Base-by-base conservation (phyloP, 1,140 invertebrate genomes). In the Calephelis virginiensis region DNA sequence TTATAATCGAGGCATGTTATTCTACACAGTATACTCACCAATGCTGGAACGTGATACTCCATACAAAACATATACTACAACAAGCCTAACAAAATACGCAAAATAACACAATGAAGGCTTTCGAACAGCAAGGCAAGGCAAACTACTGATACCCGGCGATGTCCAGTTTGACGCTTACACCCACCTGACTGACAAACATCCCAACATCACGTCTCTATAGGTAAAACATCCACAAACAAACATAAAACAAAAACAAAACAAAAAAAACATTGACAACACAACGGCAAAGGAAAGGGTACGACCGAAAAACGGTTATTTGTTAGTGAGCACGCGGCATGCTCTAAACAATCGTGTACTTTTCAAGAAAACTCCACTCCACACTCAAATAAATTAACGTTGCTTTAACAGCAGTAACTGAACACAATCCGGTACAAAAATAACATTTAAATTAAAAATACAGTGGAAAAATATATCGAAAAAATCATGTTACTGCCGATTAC, bases 341-440 rank as follows among this genome's bases (percentile, higher is more conserved):
- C 76, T 81, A 78, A 68, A 76, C 72, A 78, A 68, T 75, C 72
- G 72, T 77, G 71, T 78, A 63, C 73, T 70, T 78, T 68, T 74
- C 73, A 78, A 80, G 74, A 81, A 84, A 84, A 83, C 85, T 88
- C 88, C 88, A 90, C 88, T 87, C 88, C 88, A 90, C 88, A 90
- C 88, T 90, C 88, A 86, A 86, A 80, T 80, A 70, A 80, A 77
- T 72, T 64, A 81, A 84, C 78, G 77, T 81, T 80, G 74, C 69
- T 74, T 73, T 71, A 75, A 78, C 71, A 78, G 84, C 87, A 87
- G 85, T 86, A 89, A 86, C 83, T 82, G 80, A 85, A 86, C 76
- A 90, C 75, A 83, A 82, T 73, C 75, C 75, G 78, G 76, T 83
- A 81, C 66, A 71, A 76, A 80, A 82, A 81, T 78, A 79, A 78